Evolutionary conservation across 2,113 vertebrate genomes (phyloP), one percentile per base, ranked within the genome.

Genomic region (Rutilus rutilus): DNA sequence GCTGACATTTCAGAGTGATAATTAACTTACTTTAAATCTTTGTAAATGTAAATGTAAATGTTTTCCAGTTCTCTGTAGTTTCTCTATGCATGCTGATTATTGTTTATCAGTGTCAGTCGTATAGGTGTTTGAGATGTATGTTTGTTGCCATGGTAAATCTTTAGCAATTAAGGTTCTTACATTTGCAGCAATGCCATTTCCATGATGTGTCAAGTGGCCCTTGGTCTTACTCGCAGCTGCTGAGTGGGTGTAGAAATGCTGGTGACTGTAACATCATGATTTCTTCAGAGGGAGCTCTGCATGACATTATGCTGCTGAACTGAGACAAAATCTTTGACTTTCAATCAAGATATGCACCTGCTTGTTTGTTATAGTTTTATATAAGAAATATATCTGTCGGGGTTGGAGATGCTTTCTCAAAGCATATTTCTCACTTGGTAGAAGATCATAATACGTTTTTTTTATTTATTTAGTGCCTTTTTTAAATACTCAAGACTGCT

Each of bases 191-290:
- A 33, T 73, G 75, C 59, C 47, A 76, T 67, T 59, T 83, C 27
- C 59, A n/a, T 79, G 81, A 50, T 60, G 60, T 65, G 77, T 87
- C 74, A 78, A 83, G 73, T 83, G 74, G 17, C 47, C 62, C 81
- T 83, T 33, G 30, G 30, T 39, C 80, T 83, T 15, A 42, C 60
- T 76, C 30, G 33, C 60, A 78, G 74, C 80, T 78, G 85, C 23
- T 64, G 86, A 71, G 86, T 87, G 81, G 74, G 74, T 78, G 75
- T 47, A 67, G 62, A 60, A 62, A 23, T 50, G 39, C 62, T 25
- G 5, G 64, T 73, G 52, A 47, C 30, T 62, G 47, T 36, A 77
- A 30, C 80, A 86, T 57, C 36, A 42, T 45, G 71, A 57, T 83
- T 87, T 60, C 62, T 59, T 83, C 23, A 82, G 57, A 62, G 39